Percentiles rank a stretch among this genome's conserved stretches.
These are phyloP conservation scores for Philopedon plagiatum DNA, from an alignment of 2,888 invertebrate species.

Conservation along the genomic window DNA sequence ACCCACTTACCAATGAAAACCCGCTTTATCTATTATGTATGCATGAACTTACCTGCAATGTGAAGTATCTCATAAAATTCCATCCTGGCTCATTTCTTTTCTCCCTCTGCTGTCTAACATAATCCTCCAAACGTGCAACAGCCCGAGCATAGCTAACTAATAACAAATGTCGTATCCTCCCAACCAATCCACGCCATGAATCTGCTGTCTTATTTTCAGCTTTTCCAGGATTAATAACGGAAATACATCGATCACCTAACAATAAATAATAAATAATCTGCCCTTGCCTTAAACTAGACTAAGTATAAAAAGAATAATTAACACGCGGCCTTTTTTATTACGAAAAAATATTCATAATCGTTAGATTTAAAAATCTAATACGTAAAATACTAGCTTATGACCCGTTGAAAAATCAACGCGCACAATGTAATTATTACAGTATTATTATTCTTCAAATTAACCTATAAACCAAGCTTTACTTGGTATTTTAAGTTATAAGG, in stretches of 20 bases:
- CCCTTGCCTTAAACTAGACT: too few species aligned
- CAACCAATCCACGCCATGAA: slow-evolving; percentile 89
- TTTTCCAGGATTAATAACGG: slow-evolving; percentile 92
- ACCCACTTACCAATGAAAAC: background rate
- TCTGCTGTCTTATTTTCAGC: slow-evolving; percentile 91
- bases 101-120: slow-evolving; percentile 91
- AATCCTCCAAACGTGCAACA: slow-evolving; percentile 89
- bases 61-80: slow-evolving; percentile 96
- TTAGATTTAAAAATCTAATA: too few species aligned
- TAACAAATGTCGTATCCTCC: slow-evolving; percentile 85
- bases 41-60: slow-evolving; percentile 81
- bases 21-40: too few species aligned
- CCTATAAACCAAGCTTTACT: too few species aligned
- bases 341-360: too few species aligned
- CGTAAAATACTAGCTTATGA: too few species aligned
- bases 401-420: too few species aligned
- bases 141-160: slow-evolving; percentile 90
- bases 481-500: too few species aligned
- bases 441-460: too few species aligned
- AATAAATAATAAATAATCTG: background rate
- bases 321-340: too few species aligned
- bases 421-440: too few species aligned
- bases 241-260: slow-evolving; percentile 84
- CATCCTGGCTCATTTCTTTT: slow-evolving; percentile 91
- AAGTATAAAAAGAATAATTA: too few species aligned